Evolutionary conservation across 2,113 vertebrate species (phyloP), one percentile per base, ranked within the genome.

Genomic region (Meriones unguiculatus): DNA sequence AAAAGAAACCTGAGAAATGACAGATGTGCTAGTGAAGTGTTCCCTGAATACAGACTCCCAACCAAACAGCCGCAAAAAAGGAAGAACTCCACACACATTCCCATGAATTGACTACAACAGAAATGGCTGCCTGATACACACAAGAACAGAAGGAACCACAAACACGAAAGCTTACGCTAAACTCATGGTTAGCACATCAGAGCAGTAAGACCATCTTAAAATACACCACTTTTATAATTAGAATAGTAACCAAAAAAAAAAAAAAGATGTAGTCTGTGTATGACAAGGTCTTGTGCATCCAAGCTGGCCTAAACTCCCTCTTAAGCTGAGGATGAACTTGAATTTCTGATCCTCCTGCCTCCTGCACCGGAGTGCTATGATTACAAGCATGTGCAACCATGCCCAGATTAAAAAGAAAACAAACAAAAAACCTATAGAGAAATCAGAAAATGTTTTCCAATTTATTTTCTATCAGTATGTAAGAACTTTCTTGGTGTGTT

Each of bases 401-500:
- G 32, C 35, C 41, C 15, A 64, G 25, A 52, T 81, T 46, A 62
- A 84, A n/a, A 82, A 38, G n/a, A 30, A 28, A 85, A 86, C 17
- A 57, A 57, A 57, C 54, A 57, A 57, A 41, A 88, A 93, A 72
- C 25, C 88, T 76, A 81, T 67, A 15, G 22, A 90, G 87, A 35
- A 25, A 93, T 67, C 86, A 64, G 67, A 93, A 65, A 41, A 11
- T 30, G 70, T 46, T 78, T 84, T 41, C 87, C 38, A 93, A 67
- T 62, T 93, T 50, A 76, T 70, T 91, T 93, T 97, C 87, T 89
- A 87, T 57, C 54, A 24, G 30, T 84, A 88, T 76, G 59, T 5
- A 81, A 65, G 28, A 76, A 62, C 0, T 5, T 14, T 32, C 69
- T 81, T 72, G 77, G 75, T 46, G 65, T 86, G 52, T 91, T 86